Conservation (phyloP, 2,113 vertebrate species). For the Dolichotis patagonum region DNA sequence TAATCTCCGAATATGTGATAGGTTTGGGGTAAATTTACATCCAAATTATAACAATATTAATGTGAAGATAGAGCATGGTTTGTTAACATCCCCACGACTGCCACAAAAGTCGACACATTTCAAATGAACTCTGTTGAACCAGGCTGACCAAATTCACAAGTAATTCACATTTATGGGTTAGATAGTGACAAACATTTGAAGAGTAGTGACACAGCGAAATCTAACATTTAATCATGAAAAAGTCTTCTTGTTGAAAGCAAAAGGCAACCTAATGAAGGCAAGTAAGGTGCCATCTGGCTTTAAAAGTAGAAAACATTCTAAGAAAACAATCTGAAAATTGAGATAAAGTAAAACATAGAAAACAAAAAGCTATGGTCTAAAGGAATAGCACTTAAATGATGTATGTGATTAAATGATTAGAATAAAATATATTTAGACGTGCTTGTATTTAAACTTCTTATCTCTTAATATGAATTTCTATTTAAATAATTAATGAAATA, state of each 20-base stretch:
- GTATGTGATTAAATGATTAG: neutral
- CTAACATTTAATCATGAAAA: constrained; percentile 49
- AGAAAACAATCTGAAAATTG: neutral
- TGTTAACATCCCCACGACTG: neutral
- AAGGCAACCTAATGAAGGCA: neutral
- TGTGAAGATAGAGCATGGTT: neutral
- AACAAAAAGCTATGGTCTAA: neutral
- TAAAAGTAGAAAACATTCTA: neutral
- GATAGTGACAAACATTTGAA: neutral
- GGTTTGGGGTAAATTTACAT: neutral
- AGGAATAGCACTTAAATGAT: constrained; percentile 2
- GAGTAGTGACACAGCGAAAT: neutral
- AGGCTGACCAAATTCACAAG: neutral
- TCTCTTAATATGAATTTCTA: neutral
- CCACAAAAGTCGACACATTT: neutral
- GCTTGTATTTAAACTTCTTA: neutral
- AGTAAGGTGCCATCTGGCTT: constrained; percentile 5
- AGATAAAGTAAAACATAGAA: neutral
- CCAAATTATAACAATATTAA: neutral
- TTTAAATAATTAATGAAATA: neutral
- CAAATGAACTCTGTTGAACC: neutral
- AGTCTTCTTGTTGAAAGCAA: constrained; percentile 11
- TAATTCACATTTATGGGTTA: no score
- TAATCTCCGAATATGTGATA: neutral
- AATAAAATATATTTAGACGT: constrained; percentile 18